phyloP scores from a whole-genome alignment of 2,113 vertebrate species.

The Phrynosoma blainvillii region DNA sequence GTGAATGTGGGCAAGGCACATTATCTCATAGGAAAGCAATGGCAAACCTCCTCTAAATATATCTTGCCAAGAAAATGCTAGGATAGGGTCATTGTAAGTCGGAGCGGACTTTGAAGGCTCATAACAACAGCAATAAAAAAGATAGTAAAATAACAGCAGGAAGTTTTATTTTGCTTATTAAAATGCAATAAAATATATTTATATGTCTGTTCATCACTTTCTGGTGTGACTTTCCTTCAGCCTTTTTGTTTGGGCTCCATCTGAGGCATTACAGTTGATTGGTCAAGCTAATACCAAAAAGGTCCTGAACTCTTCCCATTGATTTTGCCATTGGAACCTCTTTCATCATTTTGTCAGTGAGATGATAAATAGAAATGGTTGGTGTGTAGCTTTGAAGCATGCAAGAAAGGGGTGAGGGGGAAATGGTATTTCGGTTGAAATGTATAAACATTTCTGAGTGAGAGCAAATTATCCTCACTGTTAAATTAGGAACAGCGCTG shows the following conservation, averaged over 20 bases:
- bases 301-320: slow-evolving; percentile 12
- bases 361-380: neutral
- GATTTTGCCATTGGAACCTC: neutral
- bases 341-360: neutral
- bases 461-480: neutral
- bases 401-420: slow-evolving; percentile 29
- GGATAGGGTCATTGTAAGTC: no score
- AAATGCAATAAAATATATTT: neutral
- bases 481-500: slow-evolving; percentile 21
- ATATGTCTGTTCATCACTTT: neutral
- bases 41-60: no score
- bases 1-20: no score
- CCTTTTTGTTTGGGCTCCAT: neutral
- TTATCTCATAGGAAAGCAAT: no score
- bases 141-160: no score
- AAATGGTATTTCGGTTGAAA: slow-evolving; percentile 13
- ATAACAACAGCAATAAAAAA: no score
- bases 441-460: slow-evolving; percentile 29
- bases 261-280: neutral
- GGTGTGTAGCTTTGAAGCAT: neutral
- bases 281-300: slow-evolving; percentile 27
- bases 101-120: no score
- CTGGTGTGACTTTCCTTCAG: neutral
- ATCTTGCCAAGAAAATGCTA: no score
- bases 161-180: neutral